Conservation (phyloP, 2,113 vertebrate genomes). For the Bos taurus region DNA sequence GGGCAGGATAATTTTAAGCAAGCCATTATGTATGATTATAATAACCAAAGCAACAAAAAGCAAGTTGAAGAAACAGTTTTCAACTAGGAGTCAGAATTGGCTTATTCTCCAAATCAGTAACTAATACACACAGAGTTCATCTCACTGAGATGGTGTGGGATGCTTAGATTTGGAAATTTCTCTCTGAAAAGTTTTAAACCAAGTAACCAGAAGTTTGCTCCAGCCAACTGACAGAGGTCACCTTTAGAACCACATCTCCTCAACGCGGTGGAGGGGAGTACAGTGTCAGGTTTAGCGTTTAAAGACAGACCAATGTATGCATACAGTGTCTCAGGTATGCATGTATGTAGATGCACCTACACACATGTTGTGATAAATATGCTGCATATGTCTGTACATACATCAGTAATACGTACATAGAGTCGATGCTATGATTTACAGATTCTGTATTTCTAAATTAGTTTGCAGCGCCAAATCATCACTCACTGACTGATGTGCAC, state of each 20-base stretch:
- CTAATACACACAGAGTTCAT: not conserved
- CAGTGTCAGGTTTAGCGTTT: not conserved
- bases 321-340: not conserved
- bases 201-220: not conserved
- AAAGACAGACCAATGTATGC: not conserved
- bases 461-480: not conserved
- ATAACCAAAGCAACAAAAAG: too few species aligned
- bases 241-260: not conserved
- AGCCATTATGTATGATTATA: too few species aligned
- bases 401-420: not conserved
- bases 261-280: not conserved
- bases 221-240: not conserved
- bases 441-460: not conserved
- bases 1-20: too few species aligned
- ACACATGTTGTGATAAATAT: not conserved
- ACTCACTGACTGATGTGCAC: not conserved
- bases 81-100: too few species aligned
- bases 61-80: too few species aligned
- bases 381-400: not conserved
- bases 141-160: not conserved
- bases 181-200: not conserved
- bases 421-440: not conserved
- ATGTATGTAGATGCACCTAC: not conserved
- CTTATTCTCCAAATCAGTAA: not conserved
- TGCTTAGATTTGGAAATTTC: not conserved